phyloP scores from a whole-genome alignment of 1,140 invertebrate genomes.

The Acromyrmex heyeri region DNA sequence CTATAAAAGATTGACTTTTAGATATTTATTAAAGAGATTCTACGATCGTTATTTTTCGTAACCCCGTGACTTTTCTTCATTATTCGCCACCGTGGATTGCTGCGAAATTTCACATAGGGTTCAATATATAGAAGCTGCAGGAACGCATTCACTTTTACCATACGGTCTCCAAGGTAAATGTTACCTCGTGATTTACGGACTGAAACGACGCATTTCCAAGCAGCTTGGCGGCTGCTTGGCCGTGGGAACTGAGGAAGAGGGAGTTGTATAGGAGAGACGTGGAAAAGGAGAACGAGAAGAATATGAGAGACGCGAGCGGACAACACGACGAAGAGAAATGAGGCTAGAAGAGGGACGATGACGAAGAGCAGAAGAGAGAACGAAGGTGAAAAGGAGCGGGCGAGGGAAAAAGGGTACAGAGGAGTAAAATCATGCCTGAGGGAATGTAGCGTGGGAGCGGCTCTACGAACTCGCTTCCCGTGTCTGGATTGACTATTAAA shows the following conservation, averaged over 20 bases:
- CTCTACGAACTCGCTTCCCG: conserved; percentile 73
- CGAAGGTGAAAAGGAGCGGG: conserved; percentile 71
- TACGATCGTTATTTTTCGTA: background rate
- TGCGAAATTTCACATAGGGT: conserved; percentile 22
- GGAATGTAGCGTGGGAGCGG: conserved; percentile 85
- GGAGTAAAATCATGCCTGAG: conserved; percentile 81
- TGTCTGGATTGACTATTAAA: conserved; percentile 79
- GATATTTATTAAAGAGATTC: conserved; percentile 1
- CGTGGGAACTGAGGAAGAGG: conserved; percentile 78
- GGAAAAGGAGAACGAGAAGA: conserved; percentile 75
- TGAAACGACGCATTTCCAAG: conserved; percentile 68
- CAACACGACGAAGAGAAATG: conserved; percentile 26
- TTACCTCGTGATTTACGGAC: conserved; percentile 64
- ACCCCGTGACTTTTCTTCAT: conserved; percentile 1
- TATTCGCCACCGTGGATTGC: background rate
- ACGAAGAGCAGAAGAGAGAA: conserved; percentile 67
- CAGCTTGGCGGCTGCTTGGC: conserved; percentile 42
- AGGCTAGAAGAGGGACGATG: conserved; percentile 48
- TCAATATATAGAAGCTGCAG: background rate
- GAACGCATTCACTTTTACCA: conserved; percentile 75
- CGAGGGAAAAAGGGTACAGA: conserved; percentile 40
- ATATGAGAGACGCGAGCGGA: conserved; percentile 66
- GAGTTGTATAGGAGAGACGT: conserved; percentile 48
- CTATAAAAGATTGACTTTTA: background rate
- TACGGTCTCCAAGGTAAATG: conserved; percentile 56